phyloP scores from a whole-genome alignment of 2,888 invertebrate species.

The Pseudolycoriella hygida region DNA sequence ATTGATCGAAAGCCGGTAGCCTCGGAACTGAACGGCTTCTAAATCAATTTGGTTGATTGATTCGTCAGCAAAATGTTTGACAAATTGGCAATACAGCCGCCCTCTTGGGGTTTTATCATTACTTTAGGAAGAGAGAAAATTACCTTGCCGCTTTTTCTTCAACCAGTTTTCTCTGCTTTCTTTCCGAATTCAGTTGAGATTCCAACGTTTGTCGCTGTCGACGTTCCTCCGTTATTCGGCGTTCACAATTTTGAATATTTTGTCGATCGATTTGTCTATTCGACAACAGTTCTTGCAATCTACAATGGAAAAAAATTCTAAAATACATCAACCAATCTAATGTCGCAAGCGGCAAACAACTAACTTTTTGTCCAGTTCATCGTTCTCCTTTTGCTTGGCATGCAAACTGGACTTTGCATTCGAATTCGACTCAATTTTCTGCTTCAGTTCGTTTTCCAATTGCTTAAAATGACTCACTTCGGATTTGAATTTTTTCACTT shows the following conservation, averaged over 20 bases:
- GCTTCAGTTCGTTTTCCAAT: constrained; percentile 28
- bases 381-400: constrained; percentile 53
- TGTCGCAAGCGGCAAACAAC: not conserved
- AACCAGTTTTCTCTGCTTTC: constrained; percentile 45
- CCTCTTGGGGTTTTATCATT: no score
- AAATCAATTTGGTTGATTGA: no score
- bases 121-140: no score
- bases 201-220: constrained; percentile 57
- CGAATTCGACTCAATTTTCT: constrained; percentile 35
- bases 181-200: constrained; percentile 51
- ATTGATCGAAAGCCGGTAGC: no score
- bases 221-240: constrained; percentile 64
- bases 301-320: constrained; percentile 2
- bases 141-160: constrained; percentile 29
- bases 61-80: no score
- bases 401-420: constrained; percentile 64
- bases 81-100: no score
- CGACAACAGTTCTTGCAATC: constrained; percentile 49
- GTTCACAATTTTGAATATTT: constrained; percentile 55
- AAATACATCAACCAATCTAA: constrained; percentile 26
- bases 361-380: constrained; percentile 69
- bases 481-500: constrained; percentile 26
- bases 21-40: no score
- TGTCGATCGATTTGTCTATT: constrained; percentile 64
- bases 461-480: constrained; percentile 29